Evolutionary conservation across 2,113 vertebrate genomes (phyloP), one percentile per base, ranked within the genome.

Genomic region (Perca fluviatilis): DNA sequence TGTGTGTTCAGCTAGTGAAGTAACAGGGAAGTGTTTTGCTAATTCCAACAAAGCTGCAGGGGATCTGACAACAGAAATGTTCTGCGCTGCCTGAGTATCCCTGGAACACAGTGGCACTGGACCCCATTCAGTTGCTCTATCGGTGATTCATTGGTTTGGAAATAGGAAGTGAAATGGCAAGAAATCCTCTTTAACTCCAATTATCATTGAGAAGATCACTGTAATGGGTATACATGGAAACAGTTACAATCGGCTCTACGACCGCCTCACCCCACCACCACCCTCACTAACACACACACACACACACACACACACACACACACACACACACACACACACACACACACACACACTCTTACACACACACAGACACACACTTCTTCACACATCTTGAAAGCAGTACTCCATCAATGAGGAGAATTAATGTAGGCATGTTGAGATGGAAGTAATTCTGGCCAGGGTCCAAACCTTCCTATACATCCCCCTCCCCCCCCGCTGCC

Each of bases 381-480:
- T 43, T 43, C 40, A 49, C 43, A 66, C 80, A 85, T 89, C 85
- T 88, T 82, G 84, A 88, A 85, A 85, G 87, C 83, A 79, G 74
- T 25, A 43, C 27, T 89, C 70, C 68, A 19, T 86, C 88, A 89
- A 85, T 86, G 84, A 88, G 85, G 66, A 60, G 74, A 84, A 90
- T 89, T 86, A 85, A 87, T 87, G 85, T 90, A 85, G 85, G 81
- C 88, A 90, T 83, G 87, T 87, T 88, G 85, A 77, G 76, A 83
- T 89, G 83, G 85, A 92, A 90, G 90, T 80, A 88, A 90, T 90
- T 89, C 83, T 91, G 89, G 85, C 84, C 4, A 1, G 8, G 5
- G 15, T 91, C 88, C 89, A 93, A 82, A 79, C 56, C 80, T 80
- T 87, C 80, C 80, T 83, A 80, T 88, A 79, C 49, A 11, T n/a